Evolutionary conservation across 1,140 invertebrate species (phyloP).

Genomic region (Platorchestia sp.): DNA sequence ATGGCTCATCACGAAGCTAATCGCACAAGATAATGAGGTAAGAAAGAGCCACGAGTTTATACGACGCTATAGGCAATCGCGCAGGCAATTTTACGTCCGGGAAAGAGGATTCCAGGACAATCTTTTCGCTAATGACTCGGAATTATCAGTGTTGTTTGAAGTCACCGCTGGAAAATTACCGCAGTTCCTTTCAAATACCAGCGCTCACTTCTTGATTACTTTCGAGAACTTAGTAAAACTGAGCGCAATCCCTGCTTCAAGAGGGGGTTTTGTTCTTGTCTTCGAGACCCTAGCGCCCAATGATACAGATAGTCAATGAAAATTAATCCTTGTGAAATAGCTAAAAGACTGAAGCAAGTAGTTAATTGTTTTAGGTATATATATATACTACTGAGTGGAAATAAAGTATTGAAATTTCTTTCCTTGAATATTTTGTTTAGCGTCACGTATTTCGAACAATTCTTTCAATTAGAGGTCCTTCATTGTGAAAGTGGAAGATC

Average conservation of each 20-base stretch:
- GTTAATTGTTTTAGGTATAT: neutral
- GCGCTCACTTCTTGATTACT: conserved; percentile 23
- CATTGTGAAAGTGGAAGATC: neutral
- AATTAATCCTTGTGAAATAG: neutral
- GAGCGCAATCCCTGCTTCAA: neutral
- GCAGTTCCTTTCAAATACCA: conserved; percentile 52
- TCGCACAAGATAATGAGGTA: conserved; percentile 43
- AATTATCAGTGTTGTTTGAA: conserved; percentile 52
- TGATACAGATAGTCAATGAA: neutral
- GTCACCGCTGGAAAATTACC: conserved; percentile 49
- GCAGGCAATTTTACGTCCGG: conserved; percentile 50
- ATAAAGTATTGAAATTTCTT: neutral
- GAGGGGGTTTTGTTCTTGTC: neutral
- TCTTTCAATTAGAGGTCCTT: neutral
- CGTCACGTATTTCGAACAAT: neutral
- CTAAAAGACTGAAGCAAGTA: neutral
- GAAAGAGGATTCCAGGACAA: conserved; percentile 50
- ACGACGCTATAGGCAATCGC: conserved; percentile 51
- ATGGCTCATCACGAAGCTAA: conserved; percentile 21
- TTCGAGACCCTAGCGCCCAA: neutral
- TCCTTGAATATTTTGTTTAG: neutral
- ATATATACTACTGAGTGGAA: neutral
- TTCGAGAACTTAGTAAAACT: conserved; percentile 15
- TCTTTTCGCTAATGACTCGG: conserved; percentile 53
- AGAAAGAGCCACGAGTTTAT: conserved; percentile 45